Base-by-base conservation (phyloP, 2,888 invertebrate species). In the Antitype chi region DNA sequence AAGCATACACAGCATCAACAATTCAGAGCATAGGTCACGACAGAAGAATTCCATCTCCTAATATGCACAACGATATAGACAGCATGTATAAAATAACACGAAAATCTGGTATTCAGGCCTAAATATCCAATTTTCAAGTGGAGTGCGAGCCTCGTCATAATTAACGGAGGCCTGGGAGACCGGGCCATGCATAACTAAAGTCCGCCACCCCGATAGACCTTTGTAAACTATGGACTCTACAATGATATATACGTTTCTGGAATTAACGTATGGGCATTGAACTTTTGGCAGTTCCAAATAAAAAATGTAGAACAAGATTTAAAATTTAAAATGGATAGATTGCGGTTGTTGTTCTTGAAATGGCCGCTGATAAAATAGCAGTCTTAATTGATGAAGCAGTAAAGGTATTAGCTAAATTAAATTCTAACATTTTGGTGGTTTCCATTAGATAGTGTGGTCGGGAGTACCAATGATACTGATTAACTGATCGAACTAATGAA, bases 141-240 rank as follows among this genome's bases (percentile, higher is more conserved):
- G 87, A 90, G 89, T 90, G 90, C 89, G 90, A 88, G 87, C 90
- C 87, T 90, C 91, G 92, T 93, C 95, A 95, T 96, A 95, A 96
- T 96, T 96, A 96, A 95, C 95, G 91, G 91, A 91, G 94, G 92
- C 85, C 88, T 90, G 93, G 93, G 92, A 89, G 91, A 88, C 91
- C 88, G 89, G 90, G 78, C 91, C 93, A 94, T 95, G 95, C 94
- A 96, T 95, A 94, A 95, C 92, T 94, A 93, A 95, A 92, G 89
- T 79, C 82, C 85, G 83, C 86, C 89, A 87, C 90, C 90, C 90
- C 88, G 83, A 89, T 89, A 89, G 90, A 91, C 91, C 93, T 86
- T 88, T 81, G 89, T 93, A 93, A 94, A 94, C 93, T 93, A 91
- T 90, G 89, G 90, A 86, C 64, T 74, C 64, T 71, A 71, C 74